Evolutionary conservation across 2,888 invertebrate species (phyloP).

Genomic region (Lasioglossum zephyrum): DNA sequence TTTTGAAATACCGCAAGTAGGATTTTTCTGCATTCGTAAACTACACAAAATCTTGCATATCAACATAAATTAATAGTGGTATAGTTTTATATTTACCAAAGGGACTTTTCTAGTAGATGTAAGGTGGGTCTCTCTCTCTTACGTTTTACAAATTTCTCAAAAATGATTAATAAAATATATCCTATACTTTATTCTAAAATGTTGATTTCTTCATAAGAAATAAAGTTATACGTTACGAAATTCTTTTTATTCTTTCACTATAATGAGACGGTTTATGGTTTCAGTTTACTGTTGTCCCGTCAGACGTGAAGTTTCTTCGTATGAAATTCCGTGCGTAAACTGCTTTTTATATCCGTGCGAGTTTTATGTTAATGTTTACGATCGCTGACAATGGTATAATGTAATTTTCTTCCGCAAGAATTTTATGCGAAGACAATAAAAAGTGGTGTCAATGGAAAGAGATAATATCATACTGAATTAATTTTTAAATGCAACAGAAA

Average conservation of each 20-base stretch:
- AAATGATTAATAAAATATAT: neutral
- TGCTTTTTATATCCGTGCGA: neutral
- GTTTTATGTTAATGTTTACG: neutral
- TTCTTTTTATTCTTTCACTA: neutral
- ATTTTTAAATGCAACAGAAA: neutral
- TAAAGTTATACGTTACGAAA: too few species aligned
- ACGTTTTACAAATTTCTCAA: neutral
- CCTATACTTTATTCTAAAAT: neutral
- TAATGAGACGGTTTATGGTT: constrained; percentile 3
- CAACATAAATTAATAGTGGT: neutral
- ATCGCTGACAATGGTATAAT: neutral
- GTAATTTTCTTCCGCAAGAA: neutral
- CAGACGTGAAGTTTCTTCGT: neutral
- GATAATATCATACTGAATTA: neutral
- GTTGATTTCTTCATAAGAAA: neutral
- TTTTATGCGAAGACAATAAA: neutral
- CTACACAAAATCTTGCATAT: neutral
- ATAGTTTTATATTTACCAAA: neutral
- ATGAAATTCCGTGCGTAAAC: neutral
- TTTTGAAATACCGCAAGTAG: neutral
- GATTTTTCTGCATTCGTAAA: neutral
- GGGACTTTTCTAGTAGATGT: neutral
- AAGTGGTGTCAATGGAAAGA: neutral
- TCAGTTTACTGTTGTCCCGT: constrained; percentile 3
- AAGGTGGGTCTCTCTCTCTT: too few species aligned